phyloP scores from a whole-genome alignment of 1,140 invertebrate genomes.

The Melipona quadrifasciata region DNA sequence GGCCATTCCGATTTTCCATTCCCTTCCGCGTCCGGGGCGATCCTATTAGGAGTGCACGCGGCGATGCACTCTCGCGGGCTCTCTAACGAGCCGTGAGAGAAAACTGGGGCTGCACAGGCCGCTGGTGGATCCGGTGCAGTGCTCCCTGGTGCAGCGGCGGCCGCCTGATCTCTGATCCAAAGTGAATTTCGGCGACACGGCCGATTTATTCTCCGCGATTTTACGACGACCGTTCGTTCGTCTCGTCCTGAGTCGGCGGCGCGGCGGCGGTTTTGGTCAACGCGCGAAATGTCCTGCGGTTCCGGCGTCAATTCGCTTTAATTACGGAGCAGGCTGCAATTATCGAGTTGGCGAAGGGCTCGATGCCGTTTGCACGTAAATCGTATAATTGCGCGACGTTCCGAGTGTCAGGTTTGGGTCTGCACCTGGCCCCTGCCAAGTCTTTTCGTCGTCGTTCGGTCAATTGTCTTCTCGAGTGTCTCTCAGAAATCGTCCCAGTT shows the following conservation, averaged over 20 bases:
- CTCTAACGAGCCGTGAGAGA: conserved; percentile 68
- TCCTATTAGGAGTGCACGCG: conserved; percentile 62
- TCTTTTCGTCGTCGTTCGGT: background rate
- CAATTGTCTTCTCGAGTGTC: background rate
- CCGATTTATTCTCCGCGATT: conserved; percentile 63
- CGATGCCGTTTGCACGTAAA: background rate
- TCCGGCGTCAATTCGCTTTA: conserved; percentile 23
- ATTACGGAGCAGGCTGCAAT: conserved; percentile 23
- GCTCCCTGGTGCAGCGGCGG: conserved; percentile 7
- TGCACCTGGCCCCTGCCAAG: no score
- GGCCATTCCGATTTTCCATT: conserved; percentile 42
- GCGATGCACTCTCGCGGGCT: conserved; percentile 59
- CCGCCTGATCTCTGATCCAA: conserved; percentile 60
- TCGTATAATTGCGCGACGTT: conserved; percentile 35
- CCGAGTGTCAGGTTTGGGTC: no score
- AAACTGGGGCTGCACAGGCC: conserved; percentile 40
- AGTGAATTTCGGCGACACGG: conserved; percentile 64
- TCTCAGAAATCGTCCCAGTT: background rate
- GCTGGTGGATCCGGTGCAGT: conserved; percentile 1
- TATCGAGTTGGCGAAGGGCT: conserved; percentile 21
- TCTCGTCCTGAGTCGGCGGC: background rate
- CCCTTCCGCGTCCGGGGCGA: conserved; percentile 12
- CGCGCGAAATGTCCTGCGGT: conserved; percentile 34
- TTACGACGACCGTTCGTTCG: conserved; percentile 21
- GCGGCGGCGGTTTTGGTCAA: conserved; percentile 5